Base-by-base conservation (phyloP, 2,113 vertebrate species). In the Electrona antarctica region DNA sequence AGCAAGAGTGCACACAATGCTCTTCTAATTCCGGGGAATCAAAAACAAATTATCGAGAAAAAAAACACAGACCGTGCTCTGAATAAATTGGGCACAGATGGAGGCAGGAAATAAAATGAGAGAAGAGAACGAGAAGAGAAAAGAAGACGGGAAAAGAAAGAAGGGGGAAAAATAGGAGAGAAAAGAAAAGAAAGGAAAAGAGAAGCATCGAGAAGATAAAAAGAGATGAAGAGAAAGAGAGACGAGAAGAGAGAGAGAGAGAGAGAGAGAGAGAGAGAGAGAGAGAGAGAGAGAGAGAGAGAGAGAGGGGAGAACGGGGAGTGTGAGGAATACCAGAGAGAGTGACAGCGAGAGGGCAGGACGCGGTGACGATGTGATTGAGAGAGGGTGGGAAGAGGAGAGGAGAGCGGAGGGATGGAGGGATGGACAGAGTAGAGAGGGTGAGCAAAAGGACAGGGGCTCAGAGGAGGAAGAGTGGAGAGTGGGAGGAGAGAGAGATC, bases 11-110 rank as follows among this genome's bases (percentile, higher is more conserved):
- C 93, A 92, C 92, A 93, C 93, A 94, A 96, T 94, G 94, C 94
- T 95, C 95, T 96, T 95, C 94, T 93, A 92, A 97, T 98, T 97
- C 95, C 91, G 94, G 90, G 92, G 94, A 97, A 98, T 98, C 96
- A 95, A 96, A 97, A 97, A 96, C 95, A 96, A 96, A 95, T 96
- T 95, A 96, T 94, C 92, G 78, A 88, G 89, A 86, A 90, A 90
- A 21, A 41, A 92, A 92, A 91, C 80, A 88, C 87, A 93, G 92
- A 92, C 92, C 84, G 91, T 92, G 92, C 92, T 91, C 88, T 67
- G 90, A 94, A 92, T 94, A 96, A 97, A 98, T 96, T 96, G 95
- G 95, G 95, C 94, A 96, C 96, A 98, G 96, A 97, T 97, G 95
- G 94, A 92, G 85, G 80, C 84, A 93, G 90, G 89, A 92, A 92